Evolutionary conservation across 2,888 invertebrate species (phyloP).

Genomic region (Loripinus fragilis): DNA sequence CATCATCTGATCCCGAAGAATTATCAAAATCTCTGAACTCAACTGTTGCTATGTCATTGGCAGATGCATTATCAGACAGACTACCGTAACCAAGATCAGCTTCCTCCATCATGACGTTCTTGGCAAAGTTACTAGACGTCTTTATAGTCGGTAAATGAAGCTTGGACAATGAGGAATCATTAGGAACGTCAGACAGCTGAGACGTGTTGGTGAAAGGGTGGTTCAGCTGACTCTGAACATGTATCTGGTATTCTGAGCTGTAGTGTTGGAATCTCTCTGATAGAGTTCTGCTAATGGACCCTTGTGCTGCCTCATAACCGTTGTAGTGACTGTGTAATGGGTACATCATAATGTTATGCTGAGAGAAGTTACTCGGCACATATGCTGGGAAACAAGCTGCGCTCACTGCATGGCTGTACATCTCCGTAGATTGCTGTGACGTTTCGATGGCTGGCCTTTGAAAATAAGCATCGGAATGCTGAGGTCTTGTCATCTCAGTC

Average conservation of each 20-base stretch:
- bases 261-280: no score
- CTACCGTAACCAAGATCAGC: conserved; percentile 53
- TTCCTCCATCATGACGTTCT: conserved; percentile 57
- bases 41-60: conserved; percentile 22
- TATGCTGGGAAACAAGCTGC: background rate
- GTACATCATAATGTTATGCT: background rate
- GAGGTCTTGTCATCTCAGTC: background rate
- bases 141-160: conserved; percentile 45
- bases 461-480: background rate
- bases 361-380: background rate
- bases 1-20: conserved; percentile 27
- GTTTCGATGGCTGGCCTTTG: background rate
- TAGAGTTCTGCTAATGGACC: background rate
- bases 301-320: background rate
- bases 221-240: background rate
- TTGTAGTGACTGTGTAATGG: background rate
- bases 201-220: background rate
- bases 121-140: conserved; percentile 47
- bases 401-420: background rate
- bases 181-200: background rate
- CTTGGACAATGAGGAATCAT: conserved; percentile 22
- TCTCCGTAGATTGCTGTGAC: background rate
- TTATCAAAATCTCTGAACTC: conserved; percentile 18
- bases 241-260: background rate
- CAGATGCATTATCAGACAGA: conserved; percentile 31